phyloP scores from a whole-genome alignment of 2,888 invertebrate genomes.

The Caenorhabditis sp. region DNA sequence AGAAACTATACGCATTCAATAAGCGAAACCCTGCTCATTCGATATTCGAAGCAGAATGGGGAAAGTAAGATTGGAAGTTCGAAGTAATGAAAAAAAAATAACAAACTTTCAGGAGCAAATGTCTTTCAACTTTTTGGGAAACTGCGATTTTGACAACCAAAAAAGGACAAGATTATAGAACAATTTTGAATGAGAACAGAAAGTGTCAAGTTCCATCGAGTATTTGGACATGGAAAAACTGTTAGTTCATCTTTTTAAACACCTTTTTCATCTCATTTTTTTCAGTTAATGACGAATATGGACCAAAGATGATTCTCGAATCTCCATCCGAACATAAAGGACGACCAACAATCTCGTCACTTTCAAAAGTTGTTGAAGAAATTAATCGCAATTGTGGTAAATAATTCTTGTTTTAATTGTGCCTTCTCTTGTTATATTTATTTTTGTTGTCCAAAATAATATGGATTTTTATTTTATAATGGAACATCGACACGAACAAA shows the following conservation, averaged over 20 bases:
- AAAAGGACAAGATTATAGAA: slow-evolving; percentile 6
- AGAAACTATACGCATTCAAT: slow-evolving; percentile 24
- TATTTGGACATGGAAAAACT: slow-evolving; percentile 34
- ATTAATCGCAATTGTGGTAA: slow-evolving; percentile 5
- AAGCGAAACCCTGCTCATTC: slow-evolving; percentile 15
- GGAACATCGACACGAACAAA: too few relatives aligned
- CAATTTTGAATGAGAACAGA: background rate
- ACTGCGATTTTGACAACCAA: slow-evolving; percentile 24
- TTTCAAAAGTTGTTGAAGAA: slow-evolving; percentile 8
- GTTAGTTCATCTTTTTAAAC: slow-evolving; percentile 12
- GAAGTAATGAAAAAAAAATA: too few relatives aligned
- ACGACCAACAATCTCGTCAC: slow-evolving; percentile 14
- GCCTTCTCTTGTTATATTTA: background rate
- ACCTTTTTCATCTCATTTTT: slow-evolving; percentile 3
- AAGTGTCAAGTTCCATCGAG: slow-evolving; percentile 6
- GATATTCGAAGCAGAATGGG: slow-evolving; percentile 26
- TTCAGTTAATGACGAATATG: slow-evolving; percentile 27
- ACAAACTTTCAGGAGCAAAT: background rate
- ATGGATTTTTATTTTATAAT: background rate
- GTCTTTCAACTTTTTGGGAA: slow-evolving; percentile 43
- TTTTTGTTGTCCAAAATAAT: background rate
- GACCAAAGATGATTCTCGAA: slow-evolving; percentile 26
- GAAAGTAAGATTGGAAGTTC: slow-evolving; percentile 4
- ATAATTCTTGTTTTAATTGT: slow-evolving; percentile 1
- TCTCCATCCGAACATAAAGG: slow-evolving; percentile 15